These are phyloP conservation scores for Solen grandis DNA, from an alignment of 1,140 invertebrate genomes.

Conservation along the genomic window DNA sequence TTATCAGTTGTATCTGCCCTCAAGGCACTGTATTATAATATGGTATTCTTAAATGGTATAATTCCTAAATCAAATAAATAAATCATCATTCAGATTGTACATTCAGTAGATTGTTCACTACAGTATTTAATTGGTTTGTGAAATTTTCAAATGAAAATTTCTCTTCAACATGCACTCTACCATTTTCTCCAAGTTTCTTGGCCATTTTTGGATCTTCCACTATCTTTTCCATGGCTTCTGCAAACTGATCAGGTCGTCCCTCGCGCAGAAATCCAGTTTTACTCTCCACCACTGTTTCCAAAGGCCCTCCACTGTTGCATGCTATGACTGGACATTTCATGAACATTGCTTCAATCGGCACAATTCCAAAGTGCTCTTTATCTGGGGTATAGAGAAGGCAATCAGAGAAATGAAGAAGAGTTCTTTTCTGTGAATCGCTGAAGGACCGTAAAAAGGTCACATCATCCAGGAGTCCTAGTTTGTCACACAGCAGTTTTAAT, in stretches of 20 bases:
- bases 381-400: conserved; percentile 96
- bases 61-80: no score
- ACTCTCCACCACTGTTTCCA: conserved; percentile 94
- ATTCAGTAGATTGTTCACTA: conserved; percentile 81
- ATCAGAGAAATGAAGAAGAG: conserved; percentile 88
- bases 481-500: conserved; percentile 85
- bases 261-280: conserved; percentile 94
- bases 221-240: conserved; percentile 89
- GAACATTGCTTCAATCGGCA: conserved; percentile 99
- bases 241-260: conserved; percentile 86
- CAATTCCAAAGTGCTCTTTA: conserved; percentile 99
- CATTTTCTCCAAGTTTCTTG: conserved; percentile 86
- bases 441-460: conserved; percentile 94
- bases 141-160: conserved; percentile 92
- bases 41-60: no score
- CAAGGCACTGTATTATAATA: no score
- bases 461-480: conserved; percentile 87
- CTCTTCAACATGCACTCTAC: conserved; percentile 86
- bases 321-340: conserved; percentile 96
- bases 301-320: conserved; percentile 96
- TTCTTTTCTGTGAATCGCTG: conserved; percentile 91
- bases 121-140: conserved; percentile 85
- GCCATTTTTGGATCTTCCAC: conserved; percentile 83
- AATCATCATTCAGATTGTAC: no score
- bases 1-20: no score